Evolutionary conservation across 2,888 invertebrate species (phyloP).

Genomic region (Alcis repandata): DNA sequence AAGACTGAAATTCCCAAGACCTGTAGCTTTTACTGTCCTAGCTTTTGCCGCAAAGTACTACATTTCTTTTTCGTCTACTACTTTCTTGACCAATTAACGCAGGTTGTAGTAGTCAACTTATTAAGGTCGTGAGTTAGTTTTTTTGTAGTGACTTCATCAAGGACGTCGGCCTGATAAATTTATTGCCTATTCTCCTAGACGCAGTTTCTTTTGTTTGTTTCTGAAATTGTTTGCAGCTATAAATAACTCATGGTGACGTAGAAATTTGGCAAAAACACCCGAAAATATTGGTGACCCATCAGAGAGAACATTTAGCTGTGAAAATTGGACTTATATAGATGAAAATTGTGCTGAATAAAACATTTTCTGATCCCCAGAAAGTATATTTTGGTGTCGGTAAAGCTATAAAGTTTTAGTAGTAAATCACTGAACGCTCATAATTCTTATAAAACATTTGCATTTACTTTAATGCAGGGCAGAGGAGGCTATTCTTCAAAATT

Average conservation of each 20-base stretch:
- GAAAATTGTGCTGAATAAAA: not conserved
- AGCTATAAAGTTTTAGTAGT: constrained; percentile 1
- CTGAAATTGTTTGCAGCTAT: not conserved
- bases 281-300: constrained; percentile 5
- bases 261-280: not conserved
- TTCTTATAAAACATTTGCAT: constrained; percentile 16
- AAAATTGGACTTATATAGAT: not conserved
- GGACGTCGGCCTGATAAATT: not conserved
- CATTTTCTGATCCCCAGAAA: not conserved
- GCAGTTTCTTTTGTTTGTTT: not conserved
- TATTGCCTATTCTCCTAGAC: constrained; percentile 1
- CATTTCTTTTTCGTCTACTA: not conserved
- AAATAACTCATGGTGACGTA: constrained; percentile 1
- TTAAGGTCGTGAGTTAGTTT: not conserved
- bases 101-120: too few species aligned
- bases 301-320: not conserved
- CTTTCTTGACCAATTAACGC: not conserved
- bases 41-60: too few species aligned
- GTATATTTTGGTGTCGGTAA: constrained; percentile 1
- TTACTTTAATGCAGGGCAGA: constrained; percentile 6
- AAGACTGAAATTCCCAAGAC: too few species aligned
- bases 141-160: not conserved
- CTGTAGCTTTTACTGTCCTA: too few species aligned
- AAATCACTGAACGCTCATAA: constrained; percentile 11
- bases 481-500: constrained; percentile 13